Evolutionary conservation across 2,113 vertebrate species (phyloP).

Genomic region (Cyprinus carpio): DNA sequence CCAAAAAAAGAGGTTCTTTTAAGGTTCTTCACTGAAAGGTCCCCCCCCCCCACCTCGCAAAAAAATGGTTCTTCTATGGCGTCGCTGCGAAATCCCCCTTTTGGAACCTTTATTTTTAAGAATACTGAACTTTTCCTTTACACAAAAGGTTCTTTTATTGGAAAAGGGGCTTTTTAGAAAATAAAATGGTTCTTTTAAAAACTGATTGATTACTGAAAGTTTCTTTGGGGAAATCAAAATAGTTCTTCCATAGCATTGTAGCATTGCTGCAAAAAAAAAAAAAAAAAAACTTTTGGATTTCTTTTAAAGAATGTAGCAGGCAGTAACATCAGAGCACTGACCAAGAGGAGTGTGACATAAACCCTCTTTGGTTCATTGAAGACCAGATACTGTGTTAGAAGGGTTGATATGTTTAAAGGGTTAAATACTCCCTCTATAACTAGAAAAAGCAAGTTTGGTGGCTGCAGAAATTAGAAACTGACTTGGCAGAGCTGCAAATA

Average conservation of each 20-base stretch:
- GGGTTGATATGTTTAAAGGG: neutral
- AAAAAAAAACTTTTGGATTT: neutral
- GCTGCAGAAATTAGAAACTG: slow-evolving; percentile 5
- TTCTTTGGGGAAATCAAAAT: neutral
- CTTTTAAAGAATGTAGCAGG: neutral
- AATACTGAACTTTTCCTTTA: too few species aligned
- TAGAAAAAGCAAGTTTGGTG: slow-evolving; percentile 18
- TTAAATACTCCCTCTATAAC: neutral
- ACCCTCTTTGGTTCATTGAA: neutral
- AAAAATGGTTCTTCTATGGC: neutral
- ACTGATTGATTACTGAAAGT: neutral
- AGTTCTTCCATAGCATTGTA: neutral
- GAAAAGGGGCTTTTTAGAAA: too few species aligned
- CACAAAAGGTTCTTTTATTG: too few species aligned
- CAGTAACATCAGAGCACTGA: neutral
- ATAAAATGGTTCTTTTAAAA: neutral
- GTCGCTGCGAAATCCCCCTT: too few species aligned
- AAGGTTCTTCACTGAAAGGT: neutral
- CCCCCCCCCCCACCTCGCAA: too few species aligned
- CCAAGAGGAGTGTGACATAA: neutral
- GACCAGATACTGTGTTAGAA: neutral
- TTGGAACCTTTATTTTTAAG: too few species aligned
- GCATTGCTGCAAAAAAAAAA: neutral
- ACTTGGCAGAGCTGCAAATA: slow-evolving; percentile 7
- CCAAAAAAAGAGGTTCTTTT: neutral